Conservation (phyloP, 1,140 invertebrate species). For the Sminthurides bifidus region DNA sequence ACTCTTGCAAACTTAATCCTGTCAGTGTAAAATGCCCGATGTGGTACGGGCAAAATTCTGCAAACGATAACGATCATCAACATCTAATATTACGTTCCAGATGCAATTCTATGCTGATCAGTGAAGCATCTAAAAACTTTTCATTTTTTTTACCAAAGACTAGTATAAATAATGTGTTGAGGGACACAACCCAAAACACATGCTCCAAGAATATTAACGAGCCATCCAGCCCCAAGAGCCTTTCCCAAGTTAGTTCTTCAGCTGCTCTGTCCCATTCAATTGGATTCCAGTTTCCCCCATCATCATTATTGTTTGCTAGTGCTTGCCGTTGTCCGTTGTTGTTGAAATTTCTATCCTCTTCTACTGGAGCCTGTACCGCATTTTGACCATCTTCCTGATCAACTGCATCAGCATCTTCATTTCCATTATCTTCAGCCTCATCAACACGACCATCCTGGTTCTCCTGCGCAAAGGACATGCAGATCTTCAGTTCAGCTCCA, state of each 20-base stretch:
- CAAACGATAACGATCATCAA: slow-evolving; percentile 37
- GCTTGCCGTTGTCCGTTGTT: slow-evolving; percentile 16
- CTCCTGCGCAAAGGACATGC: slow-evolving; percentile 4
- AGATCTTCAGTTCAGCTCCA: neutral
- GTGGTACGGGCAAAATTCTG: slow-evolving; percentile 92
- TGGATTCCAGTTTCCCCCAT: slow-evolving; percentile 88
- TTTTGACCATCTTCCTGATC: slow-evolving; percentile 35
- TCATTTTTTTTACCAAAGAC: slow-evolving; percentile 46
- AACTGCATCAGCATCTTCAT: slow-evolving; percentile 16
- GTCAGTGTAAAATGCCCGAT: slow-evolving; percentile 76
- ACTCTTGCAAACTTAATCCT: slow-evolving; percentile 60
- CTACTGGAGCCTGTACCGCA: slow-evolving; percentile 16
- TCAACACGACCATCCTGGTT: slow-evolving; percentile 29
- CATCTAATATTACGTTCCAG: neutral
- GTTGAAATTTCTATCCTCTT: slow-evolving; percentile 3
- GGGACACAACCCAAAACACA: slow-evolving; percentile 96
- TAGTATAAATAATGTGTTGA: slow-evolving; percentile 90
- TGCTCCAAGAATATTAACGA: slow-evolving; percentile 95
- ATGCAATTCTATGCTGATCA: slow-evolving; percentile 2
- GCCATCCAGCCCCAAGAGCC: slow-evolving; percentile 88
- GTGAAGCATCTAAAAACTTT: neutral
- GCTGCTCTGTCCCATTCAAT: slow-evolving; percentile 96
- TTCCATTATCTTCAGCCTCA: slow-evolving; percentile 31
- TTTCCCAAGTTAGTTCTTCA: slow-evolving; percentile 96
- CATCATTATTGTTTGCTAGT: slow-evolving; percentile 51